Evolutionary conservation across 2,113 vertebrate genomes (phyloP), one percentile per base, ranked within the genome.

Genomic region (Pelmatolapia mariae): DNA sequence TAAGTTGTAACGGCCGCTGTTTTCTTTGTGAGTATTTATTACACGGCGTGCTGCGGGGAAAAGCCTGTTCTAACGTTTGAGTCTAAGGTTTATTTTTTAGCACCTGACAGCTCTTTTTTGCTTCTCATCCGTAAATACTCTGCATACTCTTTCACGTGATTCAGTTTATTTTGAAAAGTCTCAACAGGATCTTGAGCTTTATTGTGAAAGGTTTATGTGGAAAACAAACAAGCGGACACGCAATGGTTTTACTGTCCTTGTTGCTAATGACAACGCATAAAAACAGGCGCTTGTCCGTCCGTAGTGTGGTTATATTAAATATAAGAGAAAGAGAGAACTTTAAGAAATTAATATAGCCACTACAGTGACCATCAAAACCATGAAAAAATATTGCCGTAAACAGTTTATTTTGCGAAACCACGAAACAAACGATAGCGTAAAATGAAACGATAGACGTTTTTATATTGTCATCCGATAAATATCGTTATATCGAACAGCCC

Each of bases 331-430:
- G 22, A 56, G 54, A 26, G 2, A 3, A 56, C 22, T 56, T 54
- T 24, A 54, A 1, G 53, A 54, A 4, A 24, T 56, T 2, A 56
- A 24, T 24, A 0, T 29, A 57, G 1, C 53, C 53, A 3, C 24
- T 57, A 29, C 56, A 16, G 54, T 16, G 54, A 9, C 54, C 54
- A 57, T 57, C 24, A 57, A 0, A 29, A 57, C 13, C 1, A 13
- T 24, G 53, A 33, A 8, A 8, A 33, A 33, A 33, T 33, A 56
- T 56, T 56, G 22, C 2, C 1, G 11, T 56, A 24, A 56, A 56
- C 53, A 4, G 53, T 56, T 56, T 24, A 56, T 4, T 56, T 56
- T 24, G 0, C 0, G 22, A 56, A 0, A 56, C 11, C 53, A 56
- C 2, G 0, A 56, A 4, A 56, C 22, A 24, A 56, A 54, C 0